phyloP scores from a whole-genome alignment of 2,113 vertebrate genomes.

The Jaculus jaculus region DNA sequence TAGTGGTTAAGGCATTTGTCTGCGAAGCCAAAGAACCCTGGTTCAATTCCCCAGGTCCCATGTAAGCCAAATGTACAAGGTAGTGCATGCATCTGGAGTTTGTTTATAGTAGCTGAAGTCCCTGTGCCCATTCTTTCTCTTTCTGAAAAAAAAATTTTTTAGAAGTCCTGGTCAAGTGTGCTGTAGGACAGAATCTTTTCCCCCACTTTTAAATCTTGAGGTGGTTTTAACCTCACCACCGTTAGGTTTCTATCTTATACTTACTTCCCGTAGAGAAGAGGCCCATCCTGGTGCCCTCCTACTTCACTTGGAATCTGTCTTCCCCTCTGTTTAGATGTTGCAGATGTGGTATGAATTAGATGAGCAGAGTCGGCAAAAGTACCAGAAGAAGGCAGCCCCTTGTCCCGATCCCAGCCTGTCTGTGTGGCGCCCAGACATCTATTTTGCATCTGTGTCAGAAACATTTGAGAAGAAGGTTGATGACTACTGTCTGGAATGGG shows the following conservation, averaged over 20 bases:
- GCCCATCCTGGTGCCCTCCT: neutral
- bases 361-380: constrained; percentile 85
- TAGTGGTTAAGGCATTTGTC: too few species aligned
- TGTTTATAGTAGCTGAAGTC: too few species aligned
- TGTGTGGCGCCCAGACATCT: constrained; percentile 90
- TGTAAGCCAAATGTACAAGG: too few species aligned
- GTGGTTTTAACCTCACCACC: neutral
- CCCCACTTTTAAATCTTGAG: neutral
- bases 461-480: constrained; percentile 89
- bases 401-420: constrained; percentile 93
- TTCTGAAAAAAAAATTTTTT: too few species aligned
- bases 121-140: too few species aligned
- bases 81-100: too few species aligned
- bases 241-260: neutral
- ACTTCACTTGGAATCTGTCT: neutral
- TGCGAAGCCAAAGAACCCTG: too few species aligned
- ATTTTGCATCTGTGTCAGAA: constrained; percentile 95
- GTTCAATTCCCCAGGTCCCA: too few species aligned
- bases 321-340: constrained; percentile 84
- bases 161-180: too few species aligned
- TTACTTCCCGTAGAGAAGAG: neutral
- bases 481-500: constrained; percentile 84
- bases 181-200: neutral
- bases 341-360: constrained; percentile 90
- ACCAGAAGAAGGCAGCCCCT: constrained; percentile 85